Evolutionary conservation across 2,888 invertebrate species (phyloP).

Genomic region (Sussaba pulchella): DNA sequence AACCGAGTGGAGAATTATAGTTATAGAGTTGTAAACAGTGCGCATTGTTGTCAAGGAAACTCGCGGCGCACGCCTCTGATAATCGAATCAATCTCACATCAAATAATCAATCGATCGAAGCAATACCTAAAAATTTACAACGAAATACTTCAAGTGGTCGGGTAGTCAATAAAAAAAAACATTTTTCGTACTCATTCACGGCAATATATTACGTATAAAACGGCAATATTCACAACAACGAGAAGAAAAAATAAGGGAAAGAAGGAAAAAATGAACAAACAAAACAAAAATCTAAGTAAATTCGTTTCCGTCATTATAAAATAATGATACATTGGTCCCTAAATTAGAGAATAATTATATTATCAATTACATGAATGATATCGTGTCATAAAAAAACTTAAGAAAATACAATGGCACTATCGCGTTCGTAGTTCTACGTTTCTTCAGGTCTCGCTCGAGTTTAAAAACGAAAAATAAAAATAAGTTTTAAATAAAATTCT

Average conservation of each 20-base stretch:
- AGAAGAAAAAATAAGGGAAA: conserved; percentile 14
- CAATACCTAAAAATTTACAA: background rate
- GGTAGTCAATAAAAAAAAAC: conserved; percentile 40
- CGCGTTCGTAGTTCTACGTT: conserved; percentile 13
- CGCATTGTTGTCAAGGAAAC: conserved; percentile 46
- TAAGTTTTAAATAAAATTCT: conserved; percentile 14
- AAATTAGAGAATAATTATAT: conserved; percentile 66
- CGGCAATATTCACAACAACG: conserved; percentile 58
- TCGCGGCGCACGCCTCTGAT: conserved; percentile 31
- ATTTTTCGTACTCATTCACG: conserved; percentile 52
- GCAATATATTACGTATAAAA: conserved; percentile 70
- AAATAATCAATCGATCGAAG: background rate
- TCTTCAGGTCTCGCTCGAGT: conserved; percentile 12
- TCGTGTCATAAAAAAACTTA: conserved; percentile 65
- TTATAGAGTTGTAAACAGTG: conserved; percentile 24
- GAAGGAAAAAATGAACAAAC: conserved; percentile 38
- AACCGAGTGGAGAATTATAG: conserved; percentile 1
- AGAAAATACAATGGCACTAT: conserved; percentile 73
- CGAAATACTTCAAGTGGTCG: background rate
- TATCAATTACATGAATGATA: background rate
- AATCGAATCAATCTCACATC: background rate
- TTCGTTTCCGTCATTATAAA: conserved; percentile 63
- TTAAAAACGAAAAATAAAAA: background rate
- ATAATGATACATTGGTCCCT: conserved; percentile 70
- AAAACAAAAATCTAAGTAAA: conserved; percentile 26